These are phyloP conservation scores for Archips xylosteana DNA, from an alignment of 2,888 invertebrate genomes.

Conservation along the genomic window DNA sequence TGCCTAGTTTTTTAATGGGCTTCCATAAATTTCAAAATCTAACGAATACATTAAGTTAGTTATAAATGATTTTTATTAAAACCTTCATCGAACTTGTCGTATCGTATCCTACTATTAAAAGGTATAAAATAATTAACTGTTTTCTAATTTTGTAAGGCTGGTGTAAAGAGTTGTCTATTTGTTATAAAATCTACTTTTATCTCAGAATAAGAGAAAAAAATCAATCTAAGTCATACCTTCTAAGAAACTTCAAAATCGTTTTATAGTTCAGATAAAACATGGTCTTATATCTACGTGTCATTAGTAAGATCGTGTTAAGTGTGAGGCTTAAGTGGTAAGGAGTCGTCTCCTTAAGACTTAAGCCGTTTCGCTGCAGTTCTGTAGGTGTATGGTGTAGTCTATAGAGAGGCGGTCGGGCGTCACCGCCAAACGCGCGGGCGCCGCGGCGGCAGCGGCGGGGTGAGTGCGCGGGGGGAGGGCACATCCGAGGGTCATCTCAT, in stretches of 20 bases:
- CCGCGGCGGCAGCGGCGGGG: conserved; percentile 43
- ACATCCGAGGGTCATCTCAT: conserved; percentile 65
- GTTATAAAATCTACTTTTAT: background rate
- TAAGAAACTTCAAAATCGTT: background rate
- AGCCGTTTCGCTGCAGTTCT: background rate
- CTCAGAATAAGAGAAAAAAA: background rate
- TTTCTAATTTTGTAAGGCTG: background rate
- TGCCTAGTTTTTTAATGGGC: background rate
- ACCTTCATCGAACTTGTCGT: background rate
- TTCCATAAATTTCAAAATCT: background rate
- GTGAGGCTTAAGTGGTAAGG: background rate
- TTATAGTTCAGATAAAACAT: background rate
- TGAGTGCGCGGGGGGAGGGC: conserved; percentile 44
- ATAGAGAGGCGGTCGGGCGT: conserved; percentile 45
- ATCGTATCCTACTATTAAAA: background rate
- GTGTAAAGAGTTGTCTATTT: background rate
- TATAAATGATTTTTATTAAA: background rate
- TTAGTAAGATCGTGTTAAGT: background rate
- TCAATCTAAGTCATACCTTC: background rate
- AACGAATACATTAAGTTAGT: background rate
- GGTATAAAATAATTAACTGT: background rate
- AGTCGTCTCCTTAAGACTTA: background rate
- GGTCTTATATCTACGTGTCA: conserved; percentile 3
- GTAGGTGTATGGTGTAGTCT: conserved; percentile 41
- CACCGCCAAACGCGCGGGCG: conserved; percentile 56